Evolutionary conservation across 2,888 invertebrate species (phyloP).

Genomic region (Rhodophaea formosa): DNA sequence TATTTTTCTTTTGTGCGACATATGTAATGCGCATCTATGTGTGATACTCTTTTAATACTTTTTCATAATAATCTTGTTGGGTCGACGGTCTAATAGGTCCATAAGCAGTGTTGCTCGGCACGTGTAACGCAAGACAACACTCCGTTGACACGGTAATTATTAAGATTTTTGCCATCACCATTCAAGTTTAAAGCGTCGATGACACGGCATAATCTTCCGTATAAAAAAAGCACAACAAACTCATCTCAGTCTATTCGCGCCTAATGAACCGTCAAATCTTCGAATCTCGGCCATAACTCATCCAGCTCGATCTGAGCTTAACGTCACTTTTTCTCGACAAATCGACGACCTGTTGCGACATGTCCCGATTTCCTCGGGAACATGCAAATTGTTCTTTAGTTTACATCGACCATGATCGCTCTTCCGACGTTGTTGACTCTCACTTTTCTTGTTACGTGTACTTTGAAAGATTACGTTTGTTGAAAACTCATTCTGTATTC

Average conservation of each 20-base stretch:
- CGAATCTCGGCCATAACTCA: constrained; percentile 11
- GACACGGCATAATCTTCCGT: neutral
- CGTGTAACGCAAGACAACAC: no score
- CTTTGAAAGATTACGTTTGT: constrained; percentile 11
- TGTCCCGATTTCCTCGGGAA: constrained; percentile 28
- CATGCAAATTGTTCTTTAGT: constrained; percentile 67
- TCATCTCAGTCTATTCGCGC: neutral
- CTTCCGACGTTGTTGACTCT: constrained; percentile 6
- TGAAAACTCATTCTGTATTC: constrained; percentile 13
- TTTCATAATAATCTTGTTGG: no score
- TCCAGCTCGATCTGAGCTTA: constrained; percentile 31
- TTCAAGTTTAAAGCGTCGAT: neutral
- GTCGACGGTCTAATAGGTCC: no score
- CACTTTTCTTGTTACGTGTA: constrained; percentile 13
- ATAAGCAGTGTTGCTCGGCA: no score
- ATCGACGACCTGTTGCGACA: constrained; percentile 72
- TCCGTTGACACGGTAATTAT: no score
- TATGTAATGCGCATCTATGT: no score
- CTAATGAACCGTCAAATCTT: constrained; percentile 7
- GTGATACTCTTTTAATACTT: no score
- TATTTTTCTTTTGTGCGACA: no score
- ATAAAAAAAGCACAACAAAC: neutral
- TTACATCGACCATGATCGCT: constrained; percentile 24
- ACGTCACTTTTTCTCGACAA: constrained; percentile 72
- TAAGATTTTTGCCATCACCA: no score